Percentiles rank a stretch among this genome's conserved stretches.
Evolutionary conservation across 2,888 invertebrate species (phyloP).

Genomic region (Eudemis profundana): DNA sequence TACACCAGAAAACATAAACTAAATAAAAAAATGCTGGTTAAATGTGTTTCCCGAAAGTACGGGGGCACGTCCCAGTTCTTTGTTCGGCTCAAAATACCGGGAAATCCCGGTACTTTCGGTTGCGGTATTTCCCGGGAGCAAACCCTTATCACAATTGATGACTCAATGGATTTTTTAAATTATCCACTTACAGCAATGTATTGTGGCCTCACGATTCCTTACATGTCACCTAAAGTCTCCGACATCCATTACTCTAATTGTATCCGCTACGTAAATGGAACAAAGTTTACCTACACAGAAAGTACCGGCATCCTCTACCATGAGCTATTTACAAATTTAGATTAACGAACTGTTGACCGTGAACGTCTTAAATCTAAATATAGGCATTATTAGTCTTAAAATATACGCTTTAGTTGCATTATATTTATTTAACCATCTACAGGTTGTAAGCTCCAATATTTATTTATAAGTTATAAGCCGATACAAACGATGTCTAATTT

Average conservation of each 20-base stretch:
- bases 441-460: too few relatives aligned
- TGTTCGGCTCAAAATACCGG: too few relatives aligned
- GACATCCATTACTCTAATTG: conserved; percentile 32
- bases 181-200: conserved; percentile 26
- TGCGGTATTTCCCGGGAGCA: too few relatives aligned
- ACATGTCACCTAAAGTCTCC: conserved; percentile 1
- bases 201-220: conserved; percentile 16
- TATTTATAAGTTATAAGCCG: too few relatives aligned
- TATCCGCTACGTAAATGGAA: conserved; percentile 28
- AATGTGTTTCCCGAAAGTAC: too few relatives aligned
- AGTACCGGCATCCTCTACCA: neutral
- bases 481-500: too few relatives aligned
- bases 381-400: neutral
- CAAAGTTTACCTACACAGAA: conserved; percentile 8
- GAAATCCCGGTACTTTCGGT: too few relatives aligned
- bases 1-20: too few relatives aligned
- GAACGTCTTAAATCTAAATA: conserved; percentile 15
- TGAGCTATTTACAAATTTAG: conserved; percentile 20
- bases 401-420: neutral
- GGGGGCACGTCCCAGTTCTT: too few relatives aligned
- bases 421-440: too few relatives aligned
- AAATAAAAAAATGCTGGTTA: too few relatives aligned
- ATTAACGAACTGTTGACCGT: conserved; percentile 12
- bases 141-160: too few relatives aligned
- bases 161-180: conserved; percentile 13